Percentiles rank a stretch among this genome's conserved stretches.
phyloP scores from a whole-genome alignment of 2,113 vertebrate genomes.

The Petrocephalus microphthalmus region DNA sequence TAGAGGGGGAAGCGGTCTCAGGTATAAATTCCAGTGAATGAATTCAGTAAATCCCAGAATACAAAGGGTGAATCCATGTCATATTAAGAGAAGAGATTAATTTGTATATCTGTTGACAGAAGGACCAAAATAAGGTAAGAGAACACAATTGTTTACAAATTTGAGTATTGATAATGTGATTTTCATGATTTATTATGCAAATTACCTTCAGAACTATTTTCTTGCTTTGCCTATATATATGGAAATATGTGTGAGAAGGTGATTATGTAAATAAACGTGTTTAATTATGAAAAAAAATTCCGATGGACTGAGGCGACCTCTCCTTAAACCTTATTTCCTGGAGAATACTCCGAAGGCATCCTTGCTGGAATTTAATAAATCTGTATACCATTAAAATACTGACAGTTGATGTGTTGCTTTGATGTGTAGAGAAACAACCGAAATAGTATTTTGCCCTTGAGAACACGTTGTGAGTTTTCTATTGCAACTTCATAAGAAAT shows the following conservation, averaged over 20 bases:
- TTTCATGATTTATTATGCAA: neutral
- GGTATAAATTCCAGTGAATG: conserved; percentile 18
- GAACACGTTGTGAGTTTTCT: neutral
- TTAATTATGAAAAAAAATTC: neutral
- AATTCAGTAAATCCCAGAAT: neutral
- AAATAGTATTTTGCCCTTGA: neutral
- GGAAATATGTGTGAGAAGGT: neutral
- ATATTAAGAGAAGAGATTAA: neutral
- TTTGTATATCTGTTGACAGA: neutral
- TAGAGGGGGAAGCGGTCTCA: neutral
- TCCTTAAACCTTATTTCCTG: neutral
- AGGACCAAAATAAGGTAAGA: neutral
- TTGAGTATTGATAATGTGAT: neutral
- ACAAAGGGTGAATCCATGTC: neutral
- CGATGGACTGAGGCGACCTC: neutral
- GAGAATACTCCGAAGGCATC: neutral
- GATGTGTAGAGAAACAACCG: neutral
- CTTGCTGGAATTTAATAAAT: neutral
- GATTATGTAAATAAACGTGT: neutral
- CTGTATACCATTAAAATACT: neutral
- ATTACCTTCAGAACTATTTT: neutral
- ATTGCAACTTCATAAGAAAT: neutral
- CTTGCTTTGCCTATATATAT: neutral
- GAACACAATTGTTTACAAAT: neutral
- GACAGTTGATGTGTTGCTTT: neutral